Evolutionary conservation across 1,140 invertebrate species (phyloP), one percentile per base, ranked within the genome.

Genomic region (Scaptomyza graminum): DNA sequence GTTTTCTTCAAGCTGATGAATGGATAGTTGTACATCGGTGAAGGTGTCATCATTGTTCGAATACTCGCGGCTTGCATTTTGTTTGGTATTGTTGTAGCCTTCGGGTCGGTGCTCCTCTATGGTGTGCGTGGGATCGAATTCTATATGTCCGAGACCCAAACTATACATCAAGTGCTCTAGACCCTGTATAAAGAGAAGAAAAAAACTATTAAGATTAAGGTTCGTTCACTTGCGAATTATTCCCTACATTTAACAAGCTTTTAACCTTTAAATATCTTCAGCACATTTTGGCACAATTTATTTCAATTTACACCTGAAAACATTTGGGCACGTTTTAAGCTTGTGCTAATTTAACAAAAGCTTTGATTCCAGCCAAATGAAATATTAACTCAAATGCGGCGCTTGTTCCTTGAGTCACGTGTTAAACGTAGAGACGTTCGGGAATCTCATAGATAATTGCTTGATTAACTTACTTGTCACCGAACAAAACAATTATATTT

Each of bases 91-190:
- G 12, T 77, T 66, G 13, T 74, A 84, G 44, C 93, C 93, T 57
- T 93, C 92, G 3, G 93, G 90, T 28, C 92, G 91, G 70, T 94
- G 94, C 28, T 93, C 76, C 0, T 93, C 92, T 18, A 94, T 83
- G 25, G 93, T 93, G 69, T 94, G 94, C 0, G 92, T 92, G 6
- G 93, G 93, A 6, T 92, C 93, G 77, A 94, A 94, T 39, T 94
- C 92, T 9, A 94, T 90, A 11, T 93, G 93, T 4, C 94, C 94
- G 8, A 94, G 83, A 0, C 94, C 94, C 9, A 94, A 76, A 59
- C 92, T 94, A 66, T 93, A 93, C 91, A 94, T 91, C 63, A 94
- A 82, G 78, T 94, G 94, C 82, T 94, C 94, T 47, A 94, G 94
- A 31, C 94, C 94, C 94, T 94, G 91, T 6, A 22, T 3, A 22